Base-by-base conservation (phyloP, 1,140 invertebrate genomes). In the Leptinotarsa lineolata region DNA sequence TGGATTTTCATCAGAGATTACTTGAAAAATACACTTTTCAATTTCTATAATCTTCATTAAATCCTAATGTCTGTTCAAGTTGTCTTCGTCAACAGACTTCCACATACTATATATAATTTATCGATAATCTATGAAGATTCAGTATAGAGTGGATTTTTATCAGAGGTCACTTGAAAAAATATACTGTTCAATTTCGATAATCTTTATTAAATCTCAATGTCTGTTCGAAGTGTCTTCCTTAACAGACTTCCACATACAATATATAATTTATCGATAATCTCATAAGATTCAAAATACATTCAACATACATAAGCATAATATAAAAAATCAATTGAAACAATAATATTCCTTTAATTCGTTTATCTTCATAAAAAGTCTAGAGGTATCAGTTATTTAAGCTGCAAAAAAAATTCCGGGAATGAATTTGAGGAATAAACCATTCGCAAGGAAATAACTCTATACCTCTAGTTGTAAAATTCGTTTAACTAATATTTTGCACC, bases 181-280 rank as follows among this genome's bases (percentile, higher is more conserved):
- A 39, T 11, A 39, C 30, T 39, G 30, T 16, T 18, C 48, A 54
- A 54, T 54, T 54, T 54, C 48, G n/a, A 54, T 54, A 54, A 18
- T 54, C 48, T 54, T 54, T 54, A 54, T 54, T 54, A 54, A 54
- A 54, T 54, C 48, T 54, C 48, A 54, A 54, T 54, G 48, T 54
- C 48, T 18, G 48, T 18, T 54, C 16, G n/a, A 54, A 54, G 12
- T 54, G 48, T 54, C 48, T 4, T 54, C n/a, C 16, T 16, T 4
- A 54, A 54, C 48, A 54, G 15, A 54, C n/a, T 54, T 54, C n/a
- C 48, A 54, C 48, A 54, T 54, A 54, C 48, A 54, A 54, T 54
- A 54, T 54, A 54, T 16, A 16, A 54, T 54, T 54, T 39, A 15
- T 54, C 16, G n/a, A 16, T 54, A 54, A 54, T 54, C 48, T 54